These are phyloP conservation scores for Todiramphus chloris DNA, from an alignment of 2,113 vertebrate genomes.

Conservation along the genomic window DNA sequence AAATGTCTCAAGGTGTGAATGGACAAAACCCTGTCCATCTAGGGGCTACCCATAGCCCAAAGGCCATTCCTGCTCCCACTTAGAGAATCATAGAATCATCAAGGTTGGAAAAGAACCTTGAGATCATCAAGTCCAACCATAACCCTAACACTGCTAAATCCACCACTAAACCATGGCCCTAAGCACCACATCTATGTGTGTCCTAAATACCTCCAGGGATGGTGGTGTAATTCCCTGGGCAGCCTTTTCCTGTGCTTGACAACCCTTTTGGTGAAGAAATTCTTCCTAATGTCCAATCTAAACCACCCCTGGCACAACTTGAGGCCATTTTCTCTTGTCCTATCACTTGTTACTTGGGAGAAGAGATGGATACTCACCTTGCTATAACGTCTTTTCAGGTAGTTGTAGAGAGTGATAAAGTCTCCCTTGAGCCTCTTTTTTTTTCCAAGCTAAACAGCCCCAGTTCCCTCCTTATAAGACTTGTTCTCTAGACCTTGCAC, in stretches of 20 bases:
- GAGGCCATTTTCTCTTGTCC: not conserved
- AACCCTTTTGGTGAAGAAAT: not conserved
- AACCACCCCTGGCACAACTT: not conserved
- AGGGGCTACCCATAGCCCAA: not conserved
- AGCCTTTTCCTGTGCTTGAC: not conserved
- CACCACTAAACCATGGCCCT: fast-evolving
- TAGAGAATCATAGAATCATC: not conserved
- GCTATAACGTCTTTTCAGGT: not conserved
- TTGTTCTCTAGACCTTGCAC: not conserved
- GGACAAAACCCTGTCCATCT: not conserved
- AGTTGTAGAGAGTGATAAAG: fast-evolving
- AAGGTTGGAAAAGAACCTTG: not conserved
- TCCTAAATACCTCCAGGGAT: not conserved
- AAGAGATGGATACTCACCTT: not conserved
- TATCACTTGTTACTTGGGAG: not conserved
- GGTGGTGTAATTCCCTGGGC: not conserved
- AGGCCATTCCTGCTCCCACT: not conserved
- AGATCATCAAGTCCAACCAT: not conserved
- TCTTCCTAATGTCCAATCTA: not conserved
- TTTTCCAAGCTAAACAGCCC: not conserved
- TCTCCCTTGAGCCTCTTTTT: not conserved
- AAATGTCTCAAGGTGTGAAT: not conserved
- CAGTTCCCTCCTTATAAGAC: not conserved
- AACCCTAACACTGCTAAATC: not conserved
- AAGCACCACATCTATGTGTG: not conserved